Evolutionary conservation across 2,113 vertebrate species (phyloP).

Genomic region (Setophaga petechia): DNA sequence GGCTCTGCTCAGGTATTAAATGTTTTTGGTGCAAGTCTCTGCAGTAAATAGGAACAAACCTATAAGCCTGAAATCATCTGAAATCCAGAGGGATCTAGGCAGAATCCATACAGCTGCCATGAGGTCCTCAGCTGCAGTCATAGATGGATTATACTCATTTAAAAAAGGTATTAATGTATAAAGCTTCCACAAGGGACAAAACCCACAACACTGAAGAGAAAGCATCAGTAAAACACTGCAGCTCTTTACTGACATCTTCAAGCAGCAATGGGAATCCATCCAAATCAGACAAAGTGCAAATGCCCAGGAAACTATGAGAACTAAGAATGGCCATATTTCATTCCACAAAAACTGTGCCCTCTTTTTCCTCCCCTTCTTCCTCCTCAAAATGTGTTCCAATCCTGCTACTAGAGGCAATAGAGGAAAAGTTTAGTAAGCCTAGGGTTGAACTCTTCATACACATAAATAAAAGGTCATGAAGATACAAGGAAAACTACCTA

Average conservation of each 20-base stretch:
- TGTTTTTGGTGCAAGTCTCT: not conserved
- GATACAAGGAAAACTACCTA: not conserved
- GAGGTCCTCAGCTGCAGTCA: conserved; percentile 7
- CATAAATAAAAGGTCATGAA: not conserved
- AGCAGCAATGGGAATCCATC: not conserved
- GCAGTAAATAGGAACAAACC: conserved; percentile 31
- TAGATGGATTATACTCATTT: conserved; percentile 39
- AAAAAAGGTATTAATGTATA: not conserved
- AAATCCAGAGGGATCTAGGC: not conserved
- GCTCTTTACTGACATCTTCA: conserved; percentile 6
- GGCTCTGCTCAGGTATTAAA: not conserved
- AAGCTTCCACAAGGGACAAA: conserved; percentile 26
- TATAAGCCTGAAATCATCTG: not conserved
- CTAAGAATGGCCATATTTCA: fast-evolving
- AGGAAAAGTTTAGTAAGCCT: not conserved
- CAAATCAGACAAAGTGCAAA: not conserved
- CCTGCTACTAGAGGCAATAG: not conserved
- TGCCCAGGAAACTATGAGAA: not conserved
- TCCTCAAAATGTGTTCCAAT: not conserved
- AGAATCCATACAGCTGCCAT: conserved; percentile 28
- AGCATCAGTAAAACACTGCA: not conserved
- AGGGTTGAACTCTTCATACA: not conserved
- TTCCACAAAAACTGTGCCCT: not conserved
- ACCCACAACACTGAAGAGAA: not conserved
- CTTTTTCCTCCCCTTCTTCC: not conserved